phyloP scores from a whole-genome alignment of 2,113 vertebrate species.

The Cynoglossus semilaevis region DNA sequence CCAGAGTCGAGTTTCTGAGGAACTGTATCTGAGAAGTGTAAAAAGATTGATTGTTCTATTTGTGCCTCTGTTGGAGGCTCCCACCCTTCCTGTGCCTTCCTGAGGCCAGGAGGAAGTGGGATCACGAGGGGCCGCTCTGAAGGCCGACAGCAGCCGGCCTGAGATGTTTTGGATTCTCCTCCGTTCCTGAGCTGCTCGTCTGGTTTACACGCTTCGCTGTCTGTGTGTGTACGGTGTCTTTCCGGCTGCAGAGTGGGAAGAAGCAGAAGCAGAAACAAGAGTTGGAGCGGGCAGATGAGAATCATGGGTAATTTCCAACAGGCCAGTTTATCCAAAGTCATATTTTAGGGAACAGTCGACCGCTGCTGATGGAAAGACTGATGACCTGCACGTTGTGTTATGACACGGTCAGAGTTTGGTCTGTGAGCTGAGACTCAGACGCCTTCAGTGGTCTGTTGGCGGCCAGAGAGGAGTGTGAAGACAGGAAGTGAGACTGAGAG shows the following conservation, averaged over 20 bases:
- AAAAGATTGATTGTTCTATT: conserved; percentile 52
- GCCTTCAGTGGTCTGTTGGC: not conserved
- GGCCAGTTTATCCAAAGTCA: not conserved
- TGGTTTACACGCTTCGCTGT: no score
- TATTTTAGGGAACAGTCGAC: not conserved
- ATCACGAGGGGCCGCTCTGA: conserved; percentile 23
- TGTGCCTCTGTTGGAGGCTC: conserved; percentile 22
- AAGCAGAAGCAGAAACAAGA: not conserved
- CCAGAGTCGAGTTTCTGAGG: conserved; percentile 6
- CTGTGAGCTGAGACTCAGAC: not conserved
- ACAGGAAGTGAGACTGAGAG: conserved; percentile 39
- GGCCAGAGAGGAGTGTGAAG: not conserved
- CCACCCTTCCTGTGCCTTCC: conserved; percentile 69
- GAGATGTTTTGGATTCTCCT: conserved; percentile 1
- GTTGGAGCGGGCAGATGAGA: conserved; percentile 3
- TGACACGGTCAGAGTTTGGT: not conserved
- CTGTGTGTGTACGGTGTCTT: conserved; percentile 20
- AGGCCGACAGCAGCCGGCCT: not conserved
- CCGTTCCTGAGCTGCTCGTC: no score
- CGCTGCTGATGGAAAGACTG: not conserved
- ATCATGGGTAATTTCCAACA: conserved; percentile 14
- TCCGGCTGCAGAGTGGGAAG: conserved; percentile 7
- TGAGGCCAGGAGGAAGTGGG: conserved; percentile 62
- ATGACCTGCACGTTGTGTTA: not conserved
- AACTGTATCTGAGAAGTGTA: conserved; percentile 17